Evolutionary conservation across 2,888 invertebrate genomes (phyloP).

Genomic region (Patella ulyssiponensis): DNA sequence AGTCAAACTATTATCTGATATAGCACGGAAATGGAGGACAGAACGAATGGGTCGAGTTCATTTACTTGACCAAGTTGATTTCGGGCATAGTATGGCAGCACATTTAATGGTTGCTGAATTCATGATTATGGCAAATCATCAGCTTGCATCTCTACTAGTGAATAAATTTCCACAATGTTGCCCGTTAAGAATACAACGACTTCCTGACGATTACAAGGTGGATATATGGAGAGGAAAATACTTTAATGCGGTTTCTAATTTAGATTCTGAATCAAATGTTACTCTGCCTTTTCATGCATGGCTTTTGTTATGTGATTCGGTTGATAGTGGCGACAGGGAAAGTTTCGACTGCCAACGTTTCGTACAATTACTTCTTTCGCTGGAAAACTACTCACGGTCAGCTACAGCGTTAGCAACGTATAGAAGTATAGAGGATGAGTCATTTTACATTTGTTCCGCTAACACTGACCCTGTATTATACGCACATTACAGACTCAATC

Average conservation of each 20-base stretch:
- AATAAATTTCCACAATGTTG: conserved; percentile 47
- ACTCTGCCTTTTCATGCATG: no score
- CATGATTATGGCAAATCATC: conserved; percentile 56
- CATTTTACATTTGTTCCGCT: conserved; percentile 50
- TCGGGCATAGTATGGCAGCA: conserved; percentile 46
- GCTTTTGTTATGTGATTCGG: conserved; percentile 39
- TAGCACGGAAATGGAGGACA: conserved; percentile 52
- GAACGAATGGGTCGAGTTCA: conserved; percentile 59
- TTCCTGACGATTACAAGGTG: conserved; percentile 45
- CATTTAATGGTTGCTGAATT: conserved; percentile 63
- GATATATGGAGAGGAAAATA: conserved; percentile 55
- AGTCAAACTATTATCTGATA: conserved; percentile 47
- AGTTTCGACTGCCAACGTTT: conserved; percentile 42
- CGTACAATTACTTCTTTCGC: conserved; percentile 53
- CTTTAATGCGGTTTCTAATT: conserved; percentile 58
- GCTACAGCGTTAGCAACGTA: conserved; percentile 53
- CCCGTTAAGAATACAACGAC: conserved; percentile 55
- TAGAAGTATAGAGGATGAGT: conserved; percentile 45
- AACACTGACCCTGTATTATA: conserved; percentile 15
- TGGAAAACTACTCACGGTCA: conserved; percentile 59
- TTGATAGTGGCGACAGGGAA: conserved; percentile 42
- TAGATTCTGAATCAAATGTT: conserved; percentile 38
- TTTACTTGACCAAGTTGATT: conserved; percentile 47
- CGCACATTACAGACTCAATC: conserved; percentile 54
- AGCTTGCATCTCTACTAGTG: conserved; percentile 55